phyloP scores from a whole-genome alignment of 2,797 vertebrate genomes.

The Gymnopithys bicolor region DNA sequence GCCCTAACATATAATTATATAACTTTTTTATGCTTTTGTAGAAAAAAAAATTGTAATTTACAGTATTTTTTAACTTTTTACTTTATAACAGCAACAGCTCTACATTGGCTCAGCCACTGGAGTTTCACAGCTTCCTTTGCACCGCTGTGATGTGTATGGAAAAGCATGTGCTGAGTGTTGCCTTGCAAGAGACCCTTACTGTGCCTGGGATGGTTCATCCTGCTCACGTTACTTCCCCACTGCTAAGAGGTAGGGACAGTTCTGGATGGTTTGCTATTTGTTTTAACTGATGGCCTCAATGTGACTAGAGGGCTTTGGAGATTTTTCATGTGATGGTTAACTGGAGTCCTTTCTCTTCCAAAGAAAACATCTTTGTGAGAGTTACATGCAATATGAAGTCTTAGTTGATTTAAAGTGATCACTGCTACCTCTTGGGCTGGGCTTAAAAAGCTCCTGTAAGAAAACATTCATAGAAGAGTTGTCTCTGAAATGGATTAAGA shows the following conservation, averaged over 20 bases:
- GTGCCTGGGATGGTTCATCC: conserved; percentile 95
- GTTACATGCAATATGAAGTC: background rate
- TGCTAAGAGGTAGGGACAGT: conserved; percentile 88
- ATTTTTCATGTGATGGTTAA: conserved; percentile 15
- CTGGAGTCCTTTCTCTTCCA: conserved; percentile 5
- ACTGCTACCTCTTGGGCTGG: conserved; percentile 13
- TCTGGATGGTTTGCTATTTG: background rate
- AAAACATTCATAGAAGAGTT: background rate
- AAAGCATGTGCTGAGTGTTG: conserved; percentile 98
- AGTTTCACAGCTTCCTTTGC: conserved; percentile 93
- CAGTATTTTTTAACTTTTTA: too few relatives aligned
- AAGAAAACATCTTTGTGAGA: conserved; percentile 26
- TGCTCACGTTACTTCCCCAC: conserved; percentile 98
- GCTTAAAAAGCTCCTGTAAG: background rate
- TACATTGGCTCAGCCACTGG: conserved; percentile 92
- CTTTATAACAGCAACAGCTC: conserved; percentile 90
- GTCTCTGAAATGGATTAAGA: background rate
- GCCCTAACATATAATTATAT: background rate
- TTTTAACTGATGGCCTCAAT: conserved; percentile 32
- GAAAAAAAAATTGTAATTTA: background rate
- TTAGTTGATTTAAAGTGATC: conserved; percentile 30
- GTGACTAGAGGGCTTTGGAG: conserved; percentile 32
- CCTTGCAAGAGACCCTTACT: conserved; percentile 96
- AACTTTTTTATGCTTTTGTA: background rate
- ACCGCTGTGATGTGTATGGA: conserved; percentile 95